Conservation (phyloP, 2,888 invertebrate genomes). For the Heterodera filipjevi region DNA sequence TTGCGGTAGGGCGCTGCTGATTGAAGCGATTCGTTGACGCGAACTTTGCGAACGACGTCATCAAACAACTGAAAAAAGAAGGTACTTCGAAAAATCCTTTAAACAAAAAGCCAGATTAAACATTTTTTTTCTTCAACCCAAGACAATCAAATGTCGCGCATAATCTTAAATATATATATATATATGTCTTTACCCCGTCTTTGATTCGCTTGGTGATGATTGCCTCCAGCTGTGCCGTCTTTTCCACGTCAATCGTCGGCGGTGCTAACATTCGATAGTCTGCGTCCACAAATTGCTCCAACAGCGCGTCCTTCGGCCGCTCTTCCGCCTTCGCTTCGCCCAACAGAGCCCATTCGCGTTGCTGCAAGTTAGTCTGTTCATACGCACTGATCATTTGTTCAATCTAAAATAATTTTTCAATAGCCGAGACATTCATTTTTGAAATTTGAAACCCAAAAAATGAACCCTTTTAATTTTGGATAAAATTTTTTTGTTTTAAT, state of each 20-base stretch:
- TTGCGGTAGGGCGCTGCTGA: conserved; percentile 78
- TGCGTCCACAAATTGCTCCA: conserved; percentile 72
- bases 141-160: too few relatives aligned
- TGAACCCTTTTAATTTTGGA: too few relatives aligned
- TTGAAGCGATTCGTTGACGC: conserved; percentile 78
- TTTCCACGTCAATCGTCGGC: conserved; percentile 88
- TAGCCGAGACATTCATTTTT: too few relatives aligned
- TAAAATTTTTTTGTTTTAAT: too few relatives aligned
- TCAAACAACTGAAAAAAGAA: conserved; percentile 78
- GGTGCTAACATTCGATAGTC: conserved; percentile 68
- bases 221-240: conserved; percentile 83
- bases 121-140: neutral
- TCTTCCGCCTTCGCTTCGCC: conserved; percentile 82
- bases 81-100: too few relatives aligned
- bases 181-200: conserved; percentile 72
- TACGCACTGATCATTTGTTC: conserved; percentile 63
- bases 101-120: too few relatives aligned
- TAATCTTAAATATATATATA: too few relatives aligned
- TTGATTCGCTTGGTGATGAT: conserved; percentile 88
- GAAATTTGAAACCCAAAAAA: too few relatives aligned
- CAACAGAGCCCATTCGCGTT: conserved; percentile 89
- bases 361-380: conserved; percentile 71
- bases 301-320: conserved; percentile 86
- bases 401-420: too few relatives aligned
- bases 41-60: conserved; percentile 84